Evolutionary conservation across 2,888 invertebrate genomes (phyloP).

Genomic region (Dicyrtoma fusca): DNA sequence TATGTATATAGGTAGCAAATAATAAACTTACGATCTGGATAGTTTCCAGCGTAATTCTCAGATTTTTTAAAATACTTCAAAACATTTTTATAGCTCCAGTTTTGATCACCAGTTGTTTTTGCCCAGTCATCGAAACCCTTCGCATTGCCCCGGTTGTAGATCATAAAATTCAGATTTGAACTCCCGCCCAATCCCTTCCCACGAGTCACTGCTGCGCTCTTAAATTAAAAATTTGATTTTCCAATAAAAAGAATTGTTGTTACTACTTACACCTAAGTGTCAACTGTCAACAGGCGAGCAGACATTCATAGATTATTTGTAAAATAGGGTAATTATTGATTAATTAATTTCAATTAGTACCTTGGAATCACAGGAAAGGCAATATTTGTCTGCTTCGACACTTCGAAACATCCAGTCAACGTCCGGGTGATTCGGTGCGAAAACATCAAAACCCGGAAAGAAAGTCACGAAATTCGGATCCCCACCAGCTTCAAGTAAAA

Average conservation of each 20-base stretch:
- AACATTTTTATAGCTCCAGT: constrained; percentile 42
- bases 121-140: constrained; percentile 45
- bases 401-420: constrained; percentile 50
- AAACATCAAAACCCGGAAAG: constrained; percentile 45
- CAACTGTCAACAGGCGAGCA: too few relatives aligned
- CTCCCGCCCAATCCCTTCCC: constrained; percentile 48
- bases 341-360: constrained; percentile 12
- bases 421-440: constrained; percentile 41
- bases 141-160: constrained; percentile 47
- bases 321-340: background rate
- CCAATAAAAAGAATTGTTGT: too few relatives aligned
- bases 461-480: constrained; percentile 41
- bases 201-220: background rate
- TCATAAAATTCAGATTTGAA: constrained; percentile 44
- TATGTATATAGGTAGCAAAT: too few relatives aligned
- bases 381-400: constrained; percentile 45
- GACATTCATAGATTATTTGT: too few relatives aligned
- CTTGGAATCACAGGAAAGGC: constrained; percentile 43
- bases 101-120: constrained; percentile 42
- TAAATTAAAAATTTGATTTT: too few relatives aligned
- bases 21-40: constrained; percentile 37
- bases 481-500: constrained; percentile 48
- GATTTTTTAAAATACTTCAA: constrained; percentile 47
- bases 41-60: constrained; percentile 51
- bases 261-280: background rate